Evolutionary conservation across 2,888 invertebrate species (phyloP).

Genomic region (Choristoneura rosaceana): DNA sequence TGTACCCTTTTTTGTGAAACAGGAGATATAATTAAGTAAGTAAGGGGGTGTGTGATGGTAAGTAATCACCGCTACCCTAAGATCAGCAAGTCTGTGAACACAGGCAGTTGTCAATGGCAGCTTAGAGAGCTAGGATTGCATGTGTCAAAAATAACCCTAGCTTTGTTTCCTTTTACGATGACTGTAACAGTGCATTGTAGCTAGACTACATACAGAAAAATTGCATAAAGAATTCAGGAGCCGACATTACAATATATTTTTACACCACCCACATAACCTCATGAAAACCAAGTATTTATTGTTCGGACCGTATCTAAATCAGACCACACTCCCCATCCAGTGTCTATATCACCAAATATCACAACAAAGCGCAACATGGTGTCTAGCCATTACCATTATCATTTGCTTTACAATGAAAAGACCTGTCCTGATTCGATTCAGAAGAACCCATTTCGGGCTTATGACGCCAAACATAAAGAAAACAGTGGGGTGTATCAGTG

Average conservation of each 20-base stretch:
- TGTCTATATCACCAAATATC: constrained; percentile 45
- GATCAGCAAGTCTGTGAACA: no score
- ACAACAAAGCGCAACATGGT: constrained; percentile 77
- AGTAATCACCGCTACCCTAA: no score
- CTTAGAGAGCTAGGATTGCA: no score
- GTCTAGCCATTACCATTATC: constrained; percentile 79
- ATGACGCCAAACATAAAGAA: constrained; percentile 81
- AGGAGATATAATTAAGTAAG: neutral
- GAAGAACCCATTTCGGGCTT: constrained; percentile 73
- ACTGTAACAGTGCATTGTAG: no score
- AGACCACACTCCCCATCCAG: constrained; percentile 41
- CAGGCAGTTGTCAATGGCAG: no score
- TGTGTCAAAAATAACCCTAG: no score
- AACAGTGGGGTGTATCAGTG: constrained; percentile 80
- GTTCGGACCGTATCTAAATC: constrained; percentile 20
- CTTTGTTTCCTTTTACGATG: no score
- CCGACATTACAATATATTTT: neutral
- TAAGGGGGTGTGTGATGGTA: no score
- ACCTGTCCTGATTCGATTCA: constrained; percentile 71
- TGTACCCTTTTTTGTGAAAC: neutral
- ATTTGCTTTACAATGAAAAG: constrained; percentile 80
- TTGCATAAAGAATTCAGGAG: neutral
- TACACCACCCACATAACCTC: neutral
- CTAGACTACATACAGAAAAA: no score
- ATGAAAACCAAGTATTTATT: constrained; percentile 8